Evolutionary conservation across 2,888 invertebrate genomes (phyloP).

Genomic region (Xylophagus ater): DNA sequence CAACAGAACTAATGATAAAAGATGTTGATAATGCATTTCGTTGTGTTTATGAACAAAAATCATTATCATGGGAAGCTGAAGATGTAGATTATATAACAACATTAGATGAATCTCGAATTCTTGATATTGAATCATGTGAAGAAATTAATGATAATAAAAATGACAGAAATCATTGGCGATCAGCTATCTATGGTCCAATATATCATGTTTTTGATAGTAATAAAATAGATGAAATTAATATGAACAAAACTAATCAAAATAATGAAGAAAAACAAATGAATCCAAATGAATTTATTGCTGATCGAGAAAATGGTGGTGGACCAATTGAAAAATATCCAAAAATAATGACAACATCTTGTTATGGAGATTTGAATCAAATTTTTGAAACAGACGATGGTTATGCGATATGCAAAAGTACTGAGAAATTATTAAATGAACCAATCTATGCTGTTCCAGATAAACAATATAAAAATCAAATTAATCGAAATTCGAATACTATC

Average conservation of each 20-base stretch:
- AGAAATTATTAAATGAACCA: conserved; percentile 4
- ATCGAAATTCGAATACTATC: conserved; percentile 27
- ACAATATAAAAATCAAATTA: conserved; percentile 1
- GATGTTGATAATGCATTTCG: neutral
- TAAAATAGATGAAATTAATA: conserved; percentile 10
- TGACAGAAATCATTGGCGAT: conserved; percentile 3
- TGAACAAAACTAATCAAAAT: neutral
- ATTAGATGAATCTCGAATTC: conserved; percentile 34
- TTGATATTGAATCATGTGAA: conserved; percentile 32
- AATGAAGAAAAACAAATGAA: conserved; percentile 23
- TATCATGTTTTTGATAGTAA: conserved; percentile 9
- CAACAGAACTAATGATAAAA: conserved; percentile 30
- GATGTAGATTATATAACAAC: conserved; percentile 30
- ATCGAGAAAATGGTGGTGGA: conserved; percentile 19
- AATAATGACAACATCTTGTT: conserved; percentile 39
- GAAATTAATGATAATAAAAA: conserved; percentile 21
- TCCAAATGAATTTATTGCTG: conserved; percentile 27
- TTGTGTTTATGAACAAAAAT: conserved; percentile 6
- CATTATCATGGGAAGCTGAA: conserved; percentile 18
- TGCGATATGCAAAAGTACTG: conserved; percentile 11
- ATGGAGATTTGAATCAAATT: conserved; percentile 33
- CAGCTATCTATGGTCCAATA: conserved; percentile 9
- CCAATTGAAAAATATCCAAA: conserved; percentile 24
- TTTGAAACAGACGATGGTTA: conserved; percentile 25
- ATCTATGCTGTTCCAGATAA: conserved; percentile 11